Conservation (phyloP, 2,888 invertebrate genomes). For the Neoitamus cyanurus region DNA sequence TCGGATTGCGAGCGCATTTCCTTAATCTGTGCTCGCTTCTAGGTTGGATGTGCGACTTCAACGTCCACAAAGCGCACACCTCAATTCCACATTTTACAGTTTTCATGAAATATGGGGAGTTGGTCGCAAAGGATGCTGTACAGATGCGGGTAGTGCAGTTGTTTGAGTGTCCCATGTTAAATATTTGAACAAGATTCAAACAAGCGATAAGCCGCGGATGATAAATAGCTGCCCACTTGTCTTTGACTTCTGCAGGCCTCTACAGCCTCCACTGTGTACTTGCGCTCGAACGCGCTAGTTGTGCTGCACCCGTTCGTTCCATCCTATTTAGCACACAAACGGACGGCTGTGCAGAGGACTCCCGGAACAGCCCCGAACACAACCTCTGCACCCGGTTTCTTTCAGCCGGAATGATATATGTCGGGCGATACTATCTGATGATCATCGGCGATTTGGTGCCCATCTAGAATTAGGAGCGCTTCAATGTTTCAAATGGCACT, state of each 20-base stretch:
- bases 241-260: constrained; percentile 31
- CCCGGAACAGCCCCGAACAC: neutral
- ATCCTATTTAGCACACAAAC: constrained; percentile 15
- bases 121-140: neutral
- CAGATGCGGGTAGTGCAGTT: constrained; percentile 17
- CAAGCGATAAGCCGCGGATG: constrained; percentile 45
- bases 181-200: constrained; percentile 44
- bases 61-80: constrained; percentile 4
- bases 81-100: constrained; percentile 16
- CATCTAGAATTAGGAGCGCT: constrained; percentile 27
- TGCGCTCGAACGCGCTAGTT: neutral
- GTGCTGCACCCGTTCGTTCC: neutral
- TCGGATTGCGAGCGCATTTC: neutral
- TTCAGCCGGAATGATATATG: constrained; percentile 28
- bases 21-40: neutral
- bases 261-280: neutral
- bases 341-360: neutral
- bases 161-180: constrained; percentile 32
- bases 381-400: constrained; percentile 17
- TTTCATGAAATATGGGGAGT: constrained; percentile 16
- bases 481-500: constrained; percentile 20
- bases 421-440: constrained; percentile 21
- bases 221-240: constrained; percentile 43
- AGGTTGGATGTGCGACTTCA: neutral
- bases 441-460: constrained; percentile 35